A percentile compares a stretch with the other conserved stretches of the same genome.
phyloP scores from a whole-genome alignment of 2,113 vertebrate species.

The Xiphophorus hellerii region DNA sequence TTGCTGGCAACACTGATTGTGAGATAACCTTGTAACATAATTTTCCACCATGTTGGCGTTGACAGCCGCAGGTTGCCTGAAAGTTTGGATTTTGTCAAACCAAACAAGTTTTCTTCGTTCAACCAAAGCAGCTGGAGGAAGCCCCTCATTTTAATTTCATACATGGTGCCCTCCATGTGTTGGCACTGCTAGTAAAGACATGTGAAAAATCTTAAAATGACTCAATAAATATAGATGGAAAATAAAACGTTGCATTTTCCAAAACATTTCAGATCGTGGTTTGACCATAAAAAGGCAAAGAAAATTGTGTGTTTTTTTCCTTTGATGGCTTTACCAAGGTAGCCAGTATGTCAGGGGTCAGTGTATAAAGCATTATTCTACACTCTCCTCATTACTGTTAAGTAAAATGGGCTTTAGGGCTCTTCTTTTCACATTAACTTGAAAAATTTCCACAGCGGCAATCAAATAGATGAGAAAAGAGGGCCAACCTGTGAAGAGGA shows the following conservation, averaged over 20 bases:
- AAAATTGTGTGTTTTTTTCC: not conserved
- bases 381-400: not conserved
- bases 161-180: no score
- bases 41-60: no score
- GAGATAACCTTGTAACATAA: not conserved
- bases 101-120: no score
- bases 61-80: no score
- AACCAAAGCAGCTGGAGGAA: no score
- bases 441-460: not conserved
- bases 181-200: no score
- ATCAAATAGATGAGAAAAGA: conserved; percentile 3
- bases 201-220: no score
- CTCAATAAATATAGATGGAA: no score
- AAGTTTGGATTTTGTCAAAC: no score
- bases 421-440: conserved; percentile 1
- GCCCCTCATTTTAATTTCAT: no score
- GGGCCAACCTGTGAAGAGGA: conserved; percentile 2
- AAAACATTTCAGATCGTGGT: no score
- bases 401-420: not conserved
- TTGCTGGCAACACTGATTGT: not conserved
- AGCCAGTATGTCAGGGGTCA: not conserved
- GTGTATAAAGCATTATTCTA: not conserved
- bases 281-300: not conserved
- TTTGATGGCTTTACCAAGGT: not conserved
- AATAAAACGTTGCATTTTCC: no score